Evolutionary conservation across 2,888 invertebrate species (phyloP).

Genomic region (Lamellibrachia satsuma): DNA sequence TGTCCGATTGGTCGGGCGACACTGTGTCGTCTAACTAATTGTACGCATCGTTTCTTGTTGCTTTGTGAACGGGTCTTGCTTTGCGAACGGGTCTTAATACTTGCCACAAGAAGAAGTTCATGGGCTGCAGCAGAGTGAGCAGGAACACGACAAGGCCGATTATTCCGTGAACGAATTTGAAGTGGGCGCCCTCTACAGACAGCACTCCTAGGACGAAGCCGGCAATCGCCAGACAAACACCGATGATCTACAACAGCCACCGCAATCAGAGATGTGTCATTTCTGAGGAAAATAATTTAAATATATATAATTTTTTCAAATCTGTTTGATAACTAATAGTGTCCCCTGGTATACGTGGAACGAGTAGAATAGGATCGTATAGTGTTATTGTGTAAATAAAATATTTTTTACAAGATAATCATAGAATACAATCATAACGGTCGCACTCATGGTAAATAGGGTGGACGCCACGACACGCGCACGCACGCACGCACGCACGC

Average conservation of each 20-base stretch:
- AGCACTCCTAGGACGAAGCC: conserved; percentile 44
- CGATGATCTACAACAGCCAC: conserved; percentile 39
- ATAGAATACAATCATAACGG: no score
- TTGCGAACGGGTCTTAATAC: background rate
- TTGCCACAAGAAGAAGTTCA: conserved; percentile 44
- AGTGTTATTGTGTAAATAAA: no score
- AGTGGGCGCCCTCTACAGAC: conserved; percentile 45
- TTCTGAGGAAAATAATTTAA: conserved; percentile 13
- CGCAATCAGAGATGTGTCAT: background rate
- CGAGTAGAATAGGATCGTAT: background rate
- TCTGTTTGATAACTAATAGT: background rate
- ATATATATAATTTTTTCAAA: background rate
- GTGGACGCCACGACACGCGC: background rate
- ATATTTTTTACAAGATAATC: no score
- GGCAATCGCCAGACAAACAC: conserved; percentile 41
- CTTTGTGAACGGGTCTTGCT: no score
- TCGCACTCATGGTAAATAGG: no score
- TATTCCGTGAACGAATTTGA: conserved; percentile 44
- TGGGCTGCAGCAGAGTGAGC: conserved; percentile 44
- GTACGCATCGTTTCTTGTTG: no score
- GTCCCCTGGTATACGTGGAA: background rate
- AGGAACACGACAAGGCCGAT: conserved; percentile 44
- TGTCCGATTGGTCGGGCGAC: no score
- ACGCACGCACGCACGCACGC: conserved; percentile 14
- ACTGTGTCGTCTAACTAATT: no score